Evolutionary conservation across 2,888 invertebrate genomes (phyloP).

Genomic region (Biston stratarius): DNA sequence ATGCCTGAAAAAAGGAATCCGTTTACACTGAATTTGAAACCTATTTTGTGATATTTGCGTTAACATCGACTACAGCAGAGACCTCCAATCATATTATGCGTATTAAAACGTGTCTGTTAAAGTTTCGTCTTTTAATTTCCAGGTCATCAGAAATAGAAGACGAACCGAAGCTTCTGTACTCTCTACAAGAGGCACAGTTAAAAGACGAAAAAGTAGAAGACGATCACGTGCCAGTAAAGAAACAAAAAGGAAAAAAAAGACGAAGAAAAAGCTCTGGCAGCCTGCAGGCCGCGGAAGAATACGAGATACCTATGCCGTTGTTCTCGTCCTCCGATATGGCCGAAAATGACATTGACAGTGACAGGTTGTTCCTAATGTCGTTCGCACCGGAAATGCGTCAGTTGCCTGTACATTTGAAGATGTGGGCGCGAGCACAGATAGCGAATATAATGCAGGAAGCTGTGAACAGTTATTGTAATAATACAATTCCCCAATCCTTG

Average conservation of each 20-base stretch:
- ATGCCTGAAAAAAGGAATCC: too few species aligned
- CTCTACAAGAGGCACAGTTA: slow-evolving; percentile 4
- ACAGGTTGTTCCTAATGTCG: slow-evolving; percentile 73
- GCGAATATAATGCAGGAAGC: slow-evolving; percentile 81
- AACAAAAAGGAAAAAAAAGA: slow-evolving; percentile 54
- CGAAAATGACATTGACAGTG: slow-evolving; percentile 68
- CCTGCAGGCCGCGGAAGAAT: slow-evolving; percentile 56
- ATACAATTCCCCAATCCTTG: slow-evolving; percentile 56
- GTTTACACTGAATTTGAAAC: too few species aligned
- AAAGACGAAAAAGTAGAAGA: slow-evolving; percentile 33
- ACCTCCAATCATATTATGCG: too few species aligned
- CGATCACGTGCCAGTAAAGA: slow-evolving; percentile 38
- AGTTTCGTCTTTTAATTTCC: not conserved
- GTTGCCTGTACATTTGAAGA: slow-evolving; percentile 74
- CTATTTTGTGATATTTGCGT: too few species aligned
- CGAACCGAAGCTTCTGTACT: slow-evolving; percentile 24
- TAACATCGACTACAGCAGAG: not conserved
- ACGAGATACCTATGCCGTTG: slow-evolving; percentile 70
- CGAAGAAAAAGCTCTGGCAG: slow-evolving; percentile 48
- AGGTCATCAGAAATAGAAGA: slow-evolving; percentile 21
- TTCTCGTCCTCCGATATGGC: slow-evolving; percentile 51
- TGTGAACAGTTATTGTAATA: slow-evolving; percentile 67
- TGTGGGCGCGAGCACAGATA: slow-evolving; percentile 80
- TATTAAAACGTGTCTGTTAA: too few species aligned
- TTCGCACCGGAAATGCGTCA: slow-evolving; percentile 79